Conservation (phyloP, 2,113 vertebrate genomes). For the Oryzias melastigma region DNA sequence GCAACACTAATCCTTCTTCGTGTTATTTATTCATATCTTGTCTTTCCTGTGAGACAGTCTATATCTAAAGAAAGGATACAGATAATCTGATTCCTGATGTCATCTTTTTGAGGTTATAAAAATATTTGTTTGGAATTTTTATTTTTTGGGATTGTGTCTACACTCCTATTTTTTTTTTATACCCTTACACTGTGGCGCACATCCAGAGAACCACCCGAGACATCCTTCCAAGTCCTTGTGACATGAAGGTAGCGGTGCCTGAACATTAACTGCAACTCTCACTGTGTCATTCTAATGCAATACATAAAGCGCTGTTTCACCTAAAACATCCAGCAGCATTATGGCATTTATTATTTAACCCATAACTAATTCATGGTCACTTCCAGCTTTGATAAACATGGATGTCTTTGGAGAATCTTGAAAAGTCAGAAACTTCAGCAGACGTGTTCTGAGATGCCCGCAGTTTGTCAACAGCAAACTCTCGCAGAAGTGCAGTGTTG, state of each 20-base stretch:
- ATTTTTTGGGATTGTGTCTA: too few relatives aligned
- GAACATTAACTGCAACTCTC: constrained; percentile 30
- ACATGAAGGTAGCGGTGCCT: constrained; percentile 4
- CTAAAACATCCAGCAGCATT: constrained; percentile 43
- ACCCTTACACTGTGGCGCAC: background rate
- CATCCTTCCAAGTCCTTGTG: background rate
- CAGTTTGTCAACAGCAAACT: constrained; percentile 43
- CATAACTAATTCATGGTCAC: constrained; percentile 61
- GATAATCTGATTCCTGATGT: too few relatives aligned
- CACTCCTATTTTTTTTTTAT: too few relatives aligned
- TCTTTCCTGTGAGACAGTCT: too few relatives aligned
- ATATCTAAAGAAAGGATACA: too few relatives aligned
- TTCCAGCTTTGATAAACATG: constrained; percentile 47
- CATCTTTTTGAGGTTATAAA: too few relatives aligned
- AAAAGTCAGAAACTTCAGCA: constrained; percentile 39
- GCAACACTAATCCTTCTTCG: too few relatives aligned
- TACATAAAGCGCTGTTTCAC: constrained; percentile 16
- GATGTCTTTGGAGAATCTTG: constrained; percentile 39
- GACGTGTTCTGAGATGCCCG: constrained; percentile 23
- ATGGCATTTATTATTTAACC: constrained; percentile 61
- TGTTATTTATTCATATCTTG: too few relatives aligned
- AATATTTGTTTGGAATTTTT: too few relatives aligned
- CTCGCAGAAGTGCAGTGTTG: constrained; percentile 53
- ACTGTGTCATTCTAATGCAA: constrained; percentile 27
- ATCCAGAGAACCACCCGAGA: constrained; percentile 8